Base-by-base conservation (phyloP, 2,888 invertebrate species). In the Mimachlamys varia region DNA sequence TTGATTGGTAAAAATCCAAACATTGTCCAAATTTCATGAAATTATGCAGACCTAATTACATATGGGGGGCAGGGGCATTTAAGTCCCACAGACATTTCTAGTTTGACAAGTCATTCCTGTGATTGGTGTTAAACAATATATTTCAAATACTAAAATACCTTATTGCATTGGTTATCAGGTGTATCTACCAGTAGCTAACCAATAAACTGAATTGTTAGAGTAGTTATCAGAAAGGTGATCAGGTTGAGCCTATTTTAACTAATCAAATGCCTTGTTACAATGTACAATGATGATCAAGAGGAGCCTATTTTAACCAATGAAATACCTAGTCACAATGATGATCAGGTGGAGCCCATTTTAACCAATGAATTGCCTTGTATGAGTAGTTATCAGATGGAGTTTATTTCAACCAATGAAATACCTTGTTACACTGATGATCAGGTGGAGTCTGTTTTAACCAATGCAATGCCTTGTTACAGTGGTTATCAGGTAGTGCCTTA, bases 401-500 rank as follows among this genome's bases (percentile, higher is more conserved):
- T 94, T 33, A 44, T 44, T 44, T 44, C 7, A 44, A 44, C 53
- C 5, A 13, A 53, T 53, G 53, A 12, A 53, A 53, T 53, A 53
- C 53, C 19, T 53, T 53, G 19, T 44, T 44, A 44, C 44, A 44
- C 4, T 44, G 44, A 7, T 44, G 3, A 44, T 44, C 44, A 44
- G 3, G 44, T 44, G 7, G 44, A 5, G 44, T 7, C 44, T 44
- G 7, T 44, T 44, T 44, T 44, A 44, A 44, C 44, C 13, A 13
- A 53, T 53, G 53, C 1, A 53, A 53, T 53, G 15, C 53, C 19
- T 17, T 88, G 33, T 89, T 92, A n/a, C 93, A 95, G 95, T 92
- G 95, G 96, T 88, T 96, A 96, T 92, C 94, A 94, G 62, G 95
- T 96, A n/a, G 94, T 96, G 22, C 94, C 94, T 33, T 96, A 96